Base-by-base conservation (phyloP, 2,888 invertebrate genomes). In the Gisinianus flammeolus region DNA sequence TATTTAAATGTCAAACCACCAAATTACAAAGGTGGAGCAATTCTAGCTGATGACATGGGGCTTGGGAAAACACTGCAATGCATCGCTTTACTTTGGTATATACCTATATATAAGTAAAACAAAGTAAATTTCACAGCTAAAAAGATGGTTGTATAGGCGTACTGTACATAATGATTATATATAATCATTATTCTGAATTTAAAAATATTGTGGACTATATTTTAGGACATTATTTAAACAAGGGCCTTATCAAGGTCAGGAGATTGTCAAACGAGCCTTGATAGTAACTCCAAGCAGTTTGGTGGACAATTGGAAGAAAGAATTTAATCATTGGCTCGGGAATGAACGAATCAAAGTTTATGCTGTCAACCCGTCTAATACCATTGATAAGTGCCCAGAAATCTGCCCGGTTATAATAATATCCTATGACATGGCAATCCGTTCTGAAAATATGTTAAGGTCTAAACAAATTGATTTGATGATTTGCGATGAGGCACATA, bases 11-110 rank as follows among this genome's bases (percentile, higher is more conserved):
- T 92, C 4, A 88, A 90, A 88, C 91, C 91, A 12, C 71, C 73
- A 44, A 31, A 77, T 76, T 87, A 88, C 81, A 86, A 86, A 79
- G 86, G 86, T 79, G 92, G 92, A 16, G 91, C 90, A 30, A 91
- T 92, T 83, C 86, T 92, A 28, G 92, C 92, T 79, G 92, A 92
- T 87, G 92, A 92, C 86, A 92, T 92, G 92, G 92, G 92, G 0
- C 87, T 92, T 22, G 92, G 92, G 12, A 92, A 92, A 87, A 92
- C 92, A 0, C 86, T 92, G 24, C 92, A 92, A 85, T 91, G 91
- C 81, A 91, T 93, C 76, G 86, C 91, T 19, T 85, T 91, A 3
- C 87, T 91, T 54, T 92, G 91, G 91, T 90, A 86, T 26, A 86
- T 85, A 84, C 19, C 1, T n/a, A n/a, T n/a, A n/a, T n/a, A n/a